Conservation (phyloP, 2,113 vertebrate species). For the Erpornis zantholeuca region DNA sequence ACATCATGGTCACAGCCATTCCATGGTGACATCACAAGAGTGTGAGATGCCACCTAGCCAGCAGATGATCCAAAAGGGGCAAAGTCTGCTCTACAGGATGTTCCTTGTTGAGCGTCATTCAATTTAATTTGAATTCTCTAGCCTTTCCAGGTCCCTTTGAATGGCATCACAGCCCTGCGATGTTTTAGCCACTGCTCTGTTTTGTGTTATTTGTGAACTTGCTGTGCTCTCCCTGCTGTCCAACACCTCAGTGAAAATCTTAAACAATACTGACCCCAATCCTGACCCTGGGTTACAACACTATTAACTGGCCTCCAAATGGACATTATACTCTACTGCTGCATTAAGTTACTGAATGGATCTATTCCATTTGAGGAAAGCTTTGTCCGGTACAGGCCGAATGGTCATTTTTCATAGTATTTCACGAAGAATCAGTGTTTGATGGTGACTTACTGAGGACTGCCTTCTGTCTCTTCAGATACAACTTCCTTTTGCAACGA, state of each 20-base stretch:
- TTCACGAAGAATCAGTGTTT: background rate
- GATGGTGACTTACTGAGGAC: background rate
- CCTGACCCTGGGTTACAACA: background rate
- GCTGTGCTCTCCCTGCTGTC: fast-evolving
- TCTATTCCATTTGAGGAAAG: background rate
- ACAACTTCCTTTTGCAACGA: background rate
- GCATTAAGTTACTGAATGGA: background rate
- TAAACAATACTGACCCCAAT: background rate
- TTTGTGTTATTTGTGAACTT: background rate
- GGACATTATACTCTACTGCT: background rate
- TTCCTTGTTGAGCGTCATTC: background rate
- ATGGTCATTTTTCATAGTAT: background rate
- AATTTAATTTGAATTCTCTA: background rate
- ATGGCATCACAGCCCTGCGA: background rate
- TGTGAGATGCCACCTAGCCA: fast-evolving
- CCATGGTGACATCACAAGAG: background rate
- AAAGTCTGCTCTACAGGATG: background rate
- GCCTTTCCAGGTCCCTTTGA: background rate
- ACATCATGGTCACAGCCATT: background rate
- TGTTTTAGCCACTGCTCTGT: background rate
- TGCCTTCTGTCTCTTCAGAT: background rate
- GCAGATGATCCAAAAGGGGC: background rate
- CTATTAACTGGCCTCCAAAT: background rate
- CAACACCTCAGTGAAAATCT: background rate
- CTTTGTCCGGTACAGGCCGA: background rate